Evolutionary conservation across 1,140 invertebrate genomes (phyloP).

Genomic region (Pseudomyrmex cubaensis): DNA sequence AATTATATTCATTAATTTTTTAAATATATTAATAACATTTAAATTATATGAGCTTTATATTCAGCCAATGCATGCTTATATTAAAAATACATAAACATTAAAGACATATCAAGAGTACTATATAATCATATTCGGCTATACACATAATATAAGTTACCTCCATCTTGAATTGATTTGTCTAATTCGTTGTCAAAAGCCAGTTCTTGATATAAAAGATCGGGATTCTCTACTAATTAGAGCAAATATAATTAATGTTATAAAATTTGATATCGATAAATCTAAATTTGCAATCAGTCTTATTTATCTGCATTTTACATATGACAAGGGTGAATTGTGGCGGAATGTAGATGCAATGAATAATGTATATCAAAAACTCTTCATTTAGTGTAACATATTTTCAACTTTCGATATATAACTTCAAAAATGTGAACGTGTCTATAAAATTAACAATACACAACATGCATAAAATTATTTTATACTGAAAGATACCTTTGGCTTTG

Average conservation of each 20-base stretch:
- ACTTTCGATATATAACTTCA: background rate
- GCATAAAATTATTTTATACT: constrained; percentile 73
- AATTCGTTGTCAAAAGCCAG: constrained; percentile 84
- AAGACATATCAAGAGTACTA: constrained; percentile 11
- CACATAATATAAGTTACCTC: constrained; percentile 78
- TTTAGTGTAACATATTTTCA: background rate
- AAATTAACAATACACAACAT: constrained; percentile 68
- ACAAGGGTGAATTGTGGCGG: background rate
- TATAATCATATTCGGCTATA: constrained; percentile 5
- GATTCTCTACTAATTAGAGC: constrained; percentile 85
- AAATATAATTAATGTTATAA: constrained; percentile 64
- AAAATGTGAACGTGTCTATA: background rate
- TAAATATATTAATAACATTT: constrained; percentile 7
- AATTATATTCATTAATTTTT: background rate
- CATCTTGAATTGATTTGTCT: constrained; percentile 77
- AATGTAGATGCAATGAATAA: constrained; percentile 22
- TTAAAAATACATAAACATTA: constrained; percentile 16
- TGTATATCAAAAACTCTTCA: background rate
- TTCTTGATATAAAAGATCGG: constrained; percentile 86
- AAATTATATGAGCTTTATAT: constrained; percentile 26
- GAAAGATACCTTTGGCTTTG: constrained; percentile 83
- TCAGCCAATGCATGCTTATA: constrained; percentile 61
- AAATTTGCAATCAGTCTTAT: background rate
- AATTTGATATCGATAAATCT: background rate
- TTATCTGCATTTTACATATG: constrained; percentile 36